A percentile compares a stretch with the other conserved stretches of the same genome.
Evolutionary conservation across 1,140 invertebrate species (phyloP).

Genomic region (Drosophila simulans): DNA sequence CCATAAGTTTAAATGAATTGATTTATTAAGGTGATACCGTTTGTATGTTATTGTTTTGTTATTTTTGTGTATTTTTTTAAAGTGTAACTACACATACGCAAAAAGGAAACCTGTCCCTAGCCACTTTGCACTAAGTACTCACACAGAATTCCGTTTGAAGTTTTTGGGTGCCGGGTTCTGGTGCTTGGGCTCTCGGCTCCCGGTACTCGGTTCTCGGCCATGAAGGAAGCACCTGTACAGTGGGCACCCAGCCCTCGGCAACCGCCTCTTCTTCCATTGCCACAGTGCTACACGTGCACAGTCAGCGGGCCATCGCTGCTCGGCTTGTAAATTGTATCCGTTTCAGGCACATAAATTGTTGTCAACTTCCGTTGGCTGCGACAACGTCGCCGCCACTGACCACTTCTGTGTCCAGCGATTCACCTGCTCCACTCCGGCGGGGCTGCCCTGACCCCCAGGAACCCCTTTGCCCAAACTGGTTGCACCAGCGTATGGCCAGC

Average conservation of each 20-base stretch:
- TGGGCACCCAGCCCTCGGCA: slow-evolving; percentile 24
- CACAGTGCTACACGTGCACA: slow-evolving; percentile 58
- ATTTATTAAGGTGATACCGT: too few species aligned
- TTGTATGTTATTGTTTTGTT: neutral
- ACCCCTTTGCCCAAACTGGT: slow-evolving; percentile 25
- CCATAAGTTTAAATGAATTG: too few species aligned
- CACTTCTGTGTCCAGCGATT: slow-evolving; percentile 66
- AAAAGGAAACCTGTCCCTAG: slow-evolving; percentile 57
- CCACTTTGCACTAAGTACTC: slow-evolving; percentile 82
- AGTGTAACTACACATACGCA: slow-evolving; percentile 32
- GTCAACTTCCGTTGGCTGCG: slow-evolving; percentile 82
- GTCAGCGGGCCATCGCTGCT: slow-evolving; percentile 49
- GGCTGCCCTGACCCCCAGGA: neutral
- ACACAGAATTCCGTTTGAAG: slow-evolving; percentile 81
- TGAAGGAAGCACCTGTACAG: slow-evolving; percentile 55
- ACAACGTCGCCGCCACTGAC: slow-evolving; percentile 78
- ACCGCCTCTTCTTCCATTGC: slow-evolving; percentile 17
- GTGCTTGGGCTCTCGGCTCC: slow-evolving; percentile 20
- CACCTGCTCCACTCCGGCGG: slow-evolving; percentile 9
- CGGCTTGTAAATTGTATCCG: slow-evolving; percentile 82
- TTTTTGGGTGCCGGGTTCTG: slow-evolving; percentile 47
- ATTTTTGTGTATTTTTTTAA: neutral
- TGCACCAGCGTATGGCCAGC: slow-evolving; percentile 53
- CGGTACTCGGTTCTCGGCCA: slow-evolving; percentile 9
- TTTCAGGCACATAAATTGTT: slow-evolving; percentile 83